These are phyloP conservation scores for Pheosia tremula DNA, from an alignment of 2,888 invertebrate species.

Conservation along the genomic window DNA sequence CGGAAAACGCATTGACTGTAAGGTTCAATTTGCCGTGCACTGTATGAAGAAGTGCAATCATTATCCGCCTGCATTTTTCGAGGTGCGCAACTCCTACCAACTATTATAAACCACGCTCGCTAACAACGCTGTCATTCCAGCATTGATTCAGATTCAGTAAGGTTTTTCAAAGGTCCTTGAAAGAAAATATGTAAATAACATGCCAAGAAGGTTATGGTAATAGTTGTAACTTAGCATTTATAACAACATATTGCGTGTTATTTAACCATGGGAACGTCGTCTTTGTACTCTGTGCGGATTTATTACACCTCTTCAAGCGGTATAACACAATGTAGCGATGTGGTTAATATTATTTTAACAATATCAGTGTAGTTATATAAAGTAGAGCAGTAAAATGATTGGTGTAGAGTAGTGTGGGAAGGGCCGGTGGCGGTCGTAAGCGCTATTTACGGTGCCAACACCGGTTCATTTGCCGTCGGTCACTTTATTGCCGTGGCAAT, in stretches of 20 bases:
- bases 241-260: no score
- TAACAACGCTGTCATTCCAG: not conserved
- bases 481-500: slow-evolving; percentile 52
- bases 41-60: slow-evolving; percentile 26
- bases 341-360: not conserved
- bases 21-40: slow-evolving; percentile 28
- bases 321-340: not conserved
- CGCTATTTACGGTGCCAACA: slow-evolving; percentile 66
- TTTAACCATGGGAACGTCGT: no score
- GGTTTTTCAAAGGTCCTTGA: not conserved
- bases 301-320: no score
- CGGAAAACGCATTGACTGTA: slow-evolving; percentile 8
- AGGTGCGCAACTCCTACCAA: slow-evolving; percentile 32
- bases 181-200: not conserved
- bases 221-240: no score
- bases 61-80: slow-evolving; percentile 32
- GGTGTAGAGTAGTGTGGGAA: slow-evolving; percentile 45
- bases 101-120: slow-evolving; percentile 22
- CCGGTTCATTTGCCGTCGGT: slow-evolving; percentile 66
- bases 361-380: slow-evolving; percentile 9
- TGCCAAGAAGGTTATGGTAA: not conserved
- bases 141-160: not conserved
- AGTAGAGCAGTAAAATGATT: slow-evolving; percentile 36
- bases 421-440: slow-evolving; percentile 60
- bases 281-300: no score